phyloP scores from a whole-genome alignment of 2,888 invertebrate species.

The Dolichomitus sp. region DNA sequence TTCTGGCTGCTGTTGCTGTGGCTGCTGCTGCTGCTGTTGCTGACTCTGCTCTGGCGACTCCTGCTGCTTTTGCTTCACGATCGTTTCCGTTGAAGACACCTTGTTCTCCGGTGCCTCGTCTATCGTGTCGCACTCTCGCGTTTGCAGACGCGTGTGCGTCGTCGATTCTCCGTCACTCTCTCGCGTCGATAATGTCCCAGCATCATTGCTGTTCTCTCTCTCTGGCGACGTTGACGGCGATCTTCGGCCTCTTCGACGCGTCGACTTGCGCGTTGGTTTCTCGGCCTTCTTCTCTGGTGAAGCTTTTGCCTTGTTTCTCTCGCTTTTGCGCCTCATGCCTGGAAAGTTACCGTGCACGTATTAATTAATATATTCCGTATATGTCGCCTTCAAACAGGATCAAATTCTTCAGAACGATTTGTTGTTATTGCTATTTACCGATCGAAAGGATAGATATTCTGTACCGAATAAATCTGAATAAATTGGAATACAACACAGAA shows the following conservation, averaged over 20 bases:
- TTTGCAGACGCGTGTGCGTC: conserved; percentile 64
- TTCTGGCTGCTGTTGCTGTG: conserved; percentile 46
- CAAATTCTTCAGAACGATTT: too few species aligned
- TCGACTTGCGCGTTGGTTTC: conserved; percentile 87
- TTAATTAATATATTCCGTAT: neutral
- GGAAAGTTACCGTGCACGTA: neutral
- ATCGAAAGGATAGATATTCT: too few species aligned
- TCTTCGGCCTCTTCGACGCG: conserved; percentile 87
- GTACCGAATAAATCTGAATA: too few species aligned
- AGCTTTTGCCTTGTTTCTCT: conserved; percentile 89
- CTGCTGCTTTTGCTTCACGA: conserved; percentile 41
- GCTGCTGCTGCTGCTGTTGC: conserved; percentile 20
- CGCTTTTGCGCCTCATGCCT: conserved; percentile 92
- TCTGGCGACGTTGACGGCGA: conserved; percentile 88
- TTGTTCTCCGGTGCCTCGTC: conserved; percentile 69
- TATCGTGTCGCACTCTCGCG: conserved; percentile 62
- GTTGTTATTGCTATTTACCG: too few species aligned
- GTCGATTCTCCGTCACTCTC: conserved; percentile 72
- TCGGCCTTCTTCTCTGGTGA: conserved; percentile 90
- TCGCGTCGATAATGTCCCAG: conserved; percentile 61
- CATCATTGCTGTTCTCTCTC: conserved; percentile 85
- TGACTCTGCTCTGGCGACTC: conserved; percentile 10
- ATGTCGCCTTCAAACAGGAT: too few species aligned
- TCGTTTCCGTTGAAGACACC: conserved; percentile 68
- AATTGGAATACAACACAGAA: too few species aligned